Base-by-base conservation (phyloP, 2,888 invertebrate species). In the Vannuccia rotundouncinata region DNA sequence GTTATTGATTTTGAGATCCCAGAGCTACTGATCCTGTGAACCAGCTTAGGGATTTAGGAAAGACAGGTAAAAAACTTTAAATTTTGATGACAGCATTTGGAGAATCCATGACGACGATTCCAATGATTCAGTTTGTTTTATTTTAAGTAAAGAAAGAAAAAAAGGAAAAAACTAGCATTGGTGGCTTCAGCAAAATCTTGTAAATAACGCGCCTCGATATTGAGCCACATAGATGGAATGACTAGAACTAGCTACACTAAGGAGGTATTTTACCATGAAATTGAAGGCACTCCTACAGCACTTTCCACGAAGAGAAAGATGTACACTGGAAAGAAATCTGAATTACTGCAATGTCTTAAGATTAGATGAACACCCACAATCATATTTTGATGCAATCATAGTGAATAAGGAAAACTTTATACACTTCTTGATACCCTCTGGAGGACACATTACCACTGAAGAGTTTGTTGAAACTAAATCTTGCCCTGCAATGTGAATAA, bases 381-480 rank as follows among this genome's bases (percentile, higher is more conserved):
- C 45, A 45, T 45, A 45, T 45, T 66, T 66, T 66, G 2, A 66
- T 66, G 10, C 66, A 66, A 22, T 66, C 66, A 66, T 66, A 66
- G 22, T 66, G 66, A 27, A 66, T 66, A 27, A 27, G 22, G 66
- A 22, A 66, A 66, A 66, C 66, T 66, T 66, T 66, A 66, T 66
- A 66, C 66, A 66, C 25, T 66, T 22, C 66, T n/a, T 66, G 66
- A 22, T 66, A 66, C 66, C 66, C 66, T 66, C 66, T 66, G 66
- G 66, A 5, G 66, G 66, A 66, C 13, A 66, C 66, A 66, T 22
- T 66, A 66, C 66, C 25, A 22, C 25, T 66, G 66, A 27, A 22
- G 66, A 66, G 66, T 66, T 66, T 66, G 66, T 66, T 66, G 25
- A 66, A 66, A 66, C 45, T 66, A 66, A 66, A 66, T 66, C 25